Percentiles rank a stretch among this genome's conserved stretches.
Evolutionary conservation across 2,113 vertebrate species (phyloP).

Genomic region (Sander vitreus): DNA sequence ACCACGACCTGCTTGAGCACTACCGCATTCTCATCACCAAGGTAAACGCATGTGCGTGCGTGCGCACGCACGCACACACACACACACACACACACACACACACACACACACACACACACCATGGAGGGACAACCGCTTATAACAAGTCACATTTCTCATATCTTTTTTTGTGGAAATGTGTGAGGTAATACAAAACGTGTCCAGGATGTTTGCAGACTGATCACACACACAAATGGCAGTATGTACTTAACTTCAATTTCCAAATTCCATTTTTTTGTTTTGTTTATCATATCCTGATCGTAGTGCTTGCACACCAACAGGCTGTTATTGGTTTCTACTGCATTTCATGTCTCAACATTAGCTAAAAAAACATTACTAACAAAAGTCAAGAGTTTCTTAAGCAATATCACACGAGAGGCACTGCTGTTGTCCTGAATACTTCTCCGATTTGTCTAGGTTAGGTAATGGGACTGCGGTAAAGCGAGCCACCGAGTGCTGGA

Average conservation of each 20-base stretch:
- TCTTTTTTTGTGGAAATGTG: background rate
- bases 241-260: background rate
- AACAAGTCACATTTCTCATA: background rate
- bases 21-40: slow-evolving; percentile 97
- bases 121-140: background rate
- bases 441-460: too few relatives aligned
- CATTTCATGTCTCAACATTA: background rate
- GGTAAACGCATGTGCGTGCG: slow-evolving; percentile 83
- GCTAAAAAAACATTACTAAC: background rate
- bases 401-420: too few relatives aligned
- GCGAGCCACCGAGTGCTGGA: too few relatives aligned
- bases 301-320: background rate
- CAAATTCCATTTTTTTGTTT: background rate
- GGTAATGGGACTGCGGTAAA: too few relatives aligned
- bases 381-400: background rate
- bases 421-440: too few relatives aligned
- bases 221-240: background rate
- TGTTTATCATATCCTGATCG: too few relatives aligned
- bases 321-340: background rate
- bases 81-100: background rate
- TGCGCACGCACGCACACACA: background rate
- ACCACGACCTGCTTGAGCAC: slow-evolving; percentile 92
- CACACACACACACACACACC: background rate
- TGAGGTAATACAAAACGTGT: background rate
- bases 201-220: background rate